Evolutionary conservation across 2,113 vertebrate genomes (phyloP).

Genomic region (Neogobius melanostomus): DNA sequence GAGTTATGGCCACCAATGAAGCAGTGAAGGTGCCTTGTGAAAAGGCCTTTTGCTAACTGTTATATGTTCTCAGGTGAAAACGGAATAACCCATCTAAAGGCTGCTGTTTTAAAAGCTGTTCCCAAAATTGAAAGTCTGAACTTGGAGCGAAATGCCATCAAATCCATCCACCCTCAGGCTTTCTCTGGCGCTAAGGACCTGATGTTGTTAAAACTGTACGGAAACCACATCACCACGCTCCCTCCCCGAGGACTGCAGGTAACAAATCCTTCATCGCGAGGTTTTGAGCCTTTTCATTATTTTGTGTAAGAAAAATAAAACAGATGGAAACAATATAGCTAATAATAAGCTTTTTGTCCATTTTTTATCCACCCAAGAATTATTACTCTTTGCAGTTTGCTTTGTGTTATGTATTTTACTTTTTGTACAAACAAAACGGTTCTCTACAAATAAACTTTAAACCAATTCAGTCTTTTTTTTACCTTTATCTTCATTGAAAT

Average conservation of each 20-base stretch:
- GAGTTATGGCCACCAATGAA: background rate
- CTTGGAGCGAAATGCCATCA: slow-evolving; percentile 75
- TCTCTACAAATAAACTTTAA: no score
- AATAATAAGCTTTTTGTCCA: no score
- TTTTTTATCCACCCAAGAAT: no score
- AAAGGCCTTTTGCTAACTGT: slow-evolving; percentile 3
- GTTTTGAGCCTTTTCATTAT: no score
- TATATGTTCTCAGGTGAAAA: slow-evolving; percentile 68
- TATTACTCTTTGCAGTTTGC: no score
- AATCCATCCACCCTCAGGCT: slow-evolving; percentile 68
- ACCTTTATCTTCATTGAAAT: no score
- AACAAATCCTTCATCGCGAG: slow-evolving; percentile 1
- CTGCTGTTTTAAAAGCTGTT: slow-evolving; percentile 57
- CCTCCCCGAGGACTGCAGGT: slow-evolving; percentile 68
- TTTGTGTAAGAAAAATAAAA: no score
- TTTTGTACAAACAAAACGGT: no score
- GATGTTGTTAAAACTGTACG: slow-evolving; percentile 75
- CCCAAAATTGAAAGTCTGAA: slow-evolving; percentile 75
- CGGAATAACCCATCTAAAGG: slow-evolving; percentile 64
- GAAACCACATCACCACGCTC: slow-evolving; percentile 72
- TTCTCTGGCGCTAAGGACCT: slow-evolving; percentile 70
- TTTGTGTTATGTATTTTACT: no score
- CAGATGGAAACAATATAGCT: no score
- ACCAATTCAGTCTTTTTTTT: no score
- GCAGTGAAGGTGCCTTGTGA: background rate